phyloP scores from a whole-genome alignment of 2,113 vertebrate genomes.

The Castor canadensis region DNA sequence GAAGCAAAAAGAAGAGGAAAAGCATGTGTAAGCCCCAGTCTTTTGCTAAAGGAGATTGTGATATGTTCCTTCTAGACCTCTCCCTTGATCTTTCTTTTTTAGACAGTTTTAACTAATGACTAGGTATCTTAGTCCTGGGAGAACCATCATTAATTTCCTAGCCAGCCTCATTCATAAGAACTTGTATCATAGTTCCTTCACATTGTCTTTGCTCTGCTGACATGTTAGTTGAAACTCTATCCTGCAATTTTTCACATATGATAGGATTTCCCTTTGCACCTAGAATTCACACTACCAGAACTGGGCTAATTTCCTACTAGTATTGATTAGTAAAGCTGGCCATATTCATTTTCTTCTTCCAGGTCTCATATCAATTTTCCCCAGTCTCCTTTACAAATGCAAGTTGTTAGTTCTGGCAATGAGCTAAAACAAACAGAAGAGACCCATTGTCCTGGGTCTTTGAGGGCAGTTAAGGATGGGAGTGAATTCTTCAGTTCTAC shows the following conservation, averaged over 20 bases:
- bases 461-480: neutral
- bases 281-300: slow-evolving; percentile 18
- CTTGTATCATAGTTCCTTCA: neutral
- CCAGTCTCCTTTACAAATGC: neutral
- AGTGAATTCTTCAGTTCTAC: neutral
- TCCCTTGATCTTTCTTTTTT: neutral
- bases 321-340: neutral
- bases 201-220: slow-evolving; percentile 28
- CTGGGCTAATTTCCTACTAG: neutral
- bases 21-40: neutral
- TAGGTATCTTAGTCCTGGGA: slow-evolving; percentile 1
- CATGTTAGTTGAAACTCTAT: slow-evolving; percentile 4
- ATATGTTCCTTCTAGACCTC: neutral
- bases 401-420: neutral
- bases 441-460: neutral
- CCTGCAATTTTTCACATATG: slow-evolving; percentile 31
- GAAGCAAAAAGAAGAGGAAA: neutral
- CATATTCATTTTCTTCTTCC: neutral
- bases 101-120: slow-evolving; percentile 36
- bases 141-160: slow-evolving; percentile 54
- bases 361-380: neutral
- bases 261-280: slow-evolving; percentile 19
- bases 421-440: neutral
- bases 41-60: neutral
- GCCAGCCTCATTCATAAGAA: slow-evolving; percentile 2